Evolutionary conservation across 2,888 invertebrate genomes (phyloP).

Genomic region (Beris morrisii): DNA sequence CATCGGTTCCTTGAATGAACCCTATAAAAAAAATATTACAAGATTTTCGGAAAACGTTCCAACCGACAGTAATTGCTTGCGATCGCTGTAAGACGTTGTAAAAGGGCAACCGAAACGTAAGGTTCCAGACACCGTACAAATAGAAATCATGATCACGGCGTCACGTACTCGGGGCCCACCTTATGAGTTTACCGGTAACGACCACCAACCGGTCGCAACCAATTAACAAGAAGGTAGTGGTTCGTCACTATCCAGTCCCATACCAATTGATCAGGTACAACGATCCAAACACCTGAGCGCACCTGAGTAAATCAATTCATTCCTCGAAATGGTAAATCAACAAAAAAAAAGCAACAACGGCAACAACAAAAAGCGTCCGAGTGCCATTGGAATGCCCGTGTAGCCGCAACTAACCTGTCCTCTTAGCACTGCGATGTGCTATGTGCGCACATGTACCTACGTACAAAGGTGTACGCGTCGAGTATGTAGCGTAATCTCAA

Average conservation of each 20-base stretch:
- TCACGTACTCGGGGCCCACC: constrained; percentile 36
- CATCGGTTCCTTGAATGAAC: too few species aligned
- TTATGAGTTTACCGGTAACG: constrained; percentile 32
- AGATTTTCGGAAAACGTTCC: too few species aligned
- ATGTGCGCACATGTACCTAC: too few species aligned
- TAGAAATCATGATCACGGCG: constrained; percentile 30
- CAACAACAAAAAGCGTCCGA: constrained; percentile 8
- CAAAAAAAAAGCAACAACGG: constrained; percentile 20
- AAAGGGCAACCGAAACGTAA: constrained; percentile 19
- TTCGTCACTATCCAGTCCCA: constrained; percentile 32
- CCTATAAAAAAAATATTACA: too few species aligned
- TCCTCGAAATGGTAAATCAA: constrained; percentile 50
- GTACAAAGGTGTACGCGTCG: constrained; percentile 1
- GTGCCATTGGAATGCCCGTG: constrained; percentile 18
- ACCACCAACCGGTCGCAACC: constrained; percentile 38
- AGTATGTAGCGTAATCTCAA: constrained; percentile 11
- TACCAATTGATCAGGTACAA: constrained; percentile 38
- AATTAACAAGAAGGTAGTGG: constrained; percentile 37
- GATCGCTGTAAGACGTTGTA: constrained; percentile 16
- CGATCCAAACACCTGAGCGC: constrained; percentile 44
- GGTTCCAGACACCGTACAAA: constrained; percentile 13
- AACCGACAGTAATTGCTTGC: background rate
- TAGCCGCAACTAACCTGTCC: background rate
- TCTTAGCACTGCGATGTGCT: constrained; percentile 8
- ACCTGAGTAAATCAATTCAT: constrained; percentile 58